Conservation (phyloP, 1,140 invertebrate genomes). For the Sminthurides bifidus region DNA sequence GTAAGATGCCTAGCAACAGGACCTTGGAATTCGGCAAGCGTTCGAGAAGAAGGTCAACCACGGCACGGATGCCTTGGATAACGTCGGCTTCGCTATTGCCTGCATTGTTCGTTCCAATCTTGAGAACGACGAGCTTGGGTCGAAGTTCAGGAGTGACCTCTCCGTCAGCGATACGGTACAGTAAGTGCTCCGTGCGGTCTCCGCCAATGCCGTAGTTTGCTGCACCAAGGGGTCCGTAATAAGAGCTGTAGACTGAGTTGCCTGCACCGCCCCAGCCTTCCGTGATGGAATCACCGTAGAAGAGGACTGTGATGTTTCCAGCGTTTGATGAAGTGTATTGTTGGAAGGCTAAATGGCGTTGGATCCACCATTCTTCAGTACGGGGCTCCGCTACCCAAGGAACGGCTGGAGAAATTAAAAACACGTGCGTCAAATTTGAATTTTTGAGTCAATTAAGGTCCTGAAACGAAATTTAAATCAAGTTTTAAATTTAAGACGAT, state of each 20-base stretch:
- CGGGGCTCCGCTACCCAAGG: constrained; percentile 15
- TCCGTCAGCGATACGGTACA: constrained; percentile 47
- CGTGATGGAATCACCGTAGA: constrained; percentile 23
- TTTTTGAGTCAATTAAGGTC: background rate
- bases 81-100: constrained; percentile 1
- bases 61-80: background rate
- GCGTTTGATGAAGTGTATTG: constrained; percentile 6
- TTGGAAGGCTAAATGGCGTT: constrained; percentile 3
- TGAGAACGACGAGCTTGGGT: constrained; percentile 38
- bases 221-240: constrained; percentile 23
- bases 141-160: constrained; percentile 40
- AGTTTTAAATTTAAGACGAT: background rate
- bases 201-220: constrained; percentile 48
- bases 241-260: constrained; percentile 1
- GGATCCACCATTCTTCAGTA: constrained; percentile 10
- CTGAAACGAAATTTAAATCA: background rate
- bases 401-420: background rate
- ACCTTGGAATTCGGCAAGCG: constrained; percentile 13
- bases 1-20: constrained; percentile 17
- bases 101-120: constrained; percentile 23
- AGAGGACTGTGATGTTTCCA: constrained; percentile 7
- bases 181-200: constrained; percentile 46
- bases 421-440: background rate
- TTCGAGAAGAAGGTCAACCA: background rate
- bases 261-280: constrained; percentile 15